phyloP scores from a whole-genome alignment of 2,797 vertebrate species.

The Sebastes vulpes region DNA sequence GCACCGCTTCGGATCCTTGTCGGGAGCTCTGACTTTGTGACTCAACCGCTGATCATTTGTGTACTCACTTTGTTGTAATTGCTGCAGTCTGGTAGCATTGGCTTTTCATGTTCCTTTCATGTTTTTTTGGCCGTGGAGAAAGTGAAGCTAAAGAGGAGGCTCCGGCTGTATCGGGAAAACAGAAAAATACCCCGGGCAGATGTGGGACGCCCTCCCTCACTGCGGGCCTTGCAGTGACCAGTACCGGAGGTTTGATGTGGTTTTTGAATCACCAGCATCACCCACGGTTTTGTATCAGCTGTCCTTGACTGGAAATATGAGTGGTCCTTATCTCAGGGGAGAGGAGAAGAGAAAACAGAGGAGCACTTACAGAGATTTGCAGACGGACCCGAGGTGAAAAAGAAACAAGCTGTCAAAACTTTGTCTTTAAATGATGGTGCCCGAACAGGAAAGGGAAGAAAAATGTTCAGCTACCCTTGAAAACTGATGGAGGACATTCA shows the following conservation, averaged over 20 bases:
- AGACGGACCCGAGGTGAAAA: slow-evolving; percentile 17
- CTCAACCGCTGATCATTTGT: slow-evolving; percentile 80
- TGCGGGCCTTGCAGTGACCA: slow-evolving; percentile 45
- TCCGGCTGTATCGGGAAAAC: slow-evolving; percentile 52
- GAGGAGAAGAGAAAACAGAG: slow-evolving; percentile 43
- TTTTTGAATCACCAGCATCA: slow-evolving; percentile 58
- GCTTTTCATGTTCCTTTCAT: slow-evolving; percentile 80
- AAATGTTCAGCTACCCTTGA: not conserved
- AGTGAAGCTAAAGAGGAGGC: slow-evolving; percentile 62
- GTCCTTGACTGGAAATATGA: slow-evolving; percentile 63
- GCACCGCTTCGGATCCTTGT: slow-evolving; percentile 6
- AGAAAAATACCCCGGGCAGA: slow-evolving; percentile 55
- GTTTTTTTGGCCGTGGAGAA: slow-evolving; percentile 74
- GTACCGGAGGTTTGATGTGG: slow-evolving; percentile 56
- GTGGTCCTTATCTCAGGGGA: slow-evolving; percentile 58
- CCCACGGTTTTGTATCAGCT: slow-evolving; percentile 47
- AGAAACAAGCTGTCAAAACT: slow-evolving; percentile 43
- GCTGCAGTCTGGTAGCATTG: slow-evolving; percentile 76
- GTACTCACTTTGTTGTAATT: slow-evolving; percentile 70
- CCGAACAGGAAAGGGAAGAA: not conserved
- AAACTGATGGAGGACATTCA: not conserved
- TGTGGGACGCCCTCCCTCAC: slow-evolving; percentile 45
- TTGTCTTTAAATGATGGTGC: slow-evolving; percentile 34
- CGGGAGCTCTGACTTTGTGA: slow-evolving; percentile 62
- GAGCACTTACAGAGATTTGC: slow-evolving; percentile 43